These are phyloP conservation scores for Tenrec ecaudatus DNA, from an alignment of 2,113 vertebrate species.

Conservation along the genomic window DNA sequence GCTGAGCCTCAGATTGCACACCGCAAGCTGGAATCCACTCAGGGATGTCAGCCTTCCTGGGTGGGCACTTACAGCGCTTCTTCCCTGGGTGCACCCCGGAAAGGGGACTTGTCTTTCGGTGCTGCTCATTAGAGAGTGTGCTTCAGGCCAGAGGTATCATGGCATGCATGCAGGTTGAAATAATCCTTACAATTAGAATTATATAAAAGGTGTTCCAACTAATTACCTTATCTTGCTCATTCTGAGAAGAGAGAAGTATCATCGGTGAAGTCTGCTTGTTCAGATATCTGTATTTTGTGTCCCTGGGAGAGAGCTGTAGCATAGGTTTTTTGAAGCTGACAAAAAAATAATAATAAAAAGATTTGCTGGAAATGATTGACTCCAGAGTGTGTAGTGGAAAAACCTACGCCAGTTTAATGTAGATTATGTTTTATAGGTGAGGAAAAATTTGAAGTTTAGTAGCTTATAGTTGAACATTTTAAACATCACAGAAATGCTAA, in stretches of 20 bases:
- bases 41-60: not conserved
- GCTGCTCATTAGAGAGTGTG: constrained; percentile 7
- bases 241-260: not conserved
- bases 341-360: not conserved
- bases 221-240: constrained; percentile 9
- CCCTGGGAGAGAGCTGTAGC: not conserved
- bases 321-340: not conserved
- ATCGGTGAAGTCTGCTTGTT: not conserved
- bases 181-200: constrained; percentile 26
- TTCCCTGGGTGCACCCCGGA: not conserved
- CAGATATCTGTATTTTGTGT: not conserved
- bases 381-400: not conserved
- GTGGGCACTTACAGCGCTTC: not conserved
- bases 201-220: not conserved
- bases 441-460: not conserved
- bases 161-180: not conserved
- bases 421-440: not conserved
- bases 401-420: not conserved
- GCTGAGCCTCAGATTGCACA: constrained; percentile 47
- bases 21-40: not conserved
- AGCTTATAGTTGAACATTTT: not conserved
- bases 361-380: not conserved
- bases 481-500: no score
- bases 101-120: not conserved
- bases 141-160: not conserved